phyloP scores from a whole-genome alignment of 1,140 invertebrate genomes.

The Trichonephila clavata region DNA sequence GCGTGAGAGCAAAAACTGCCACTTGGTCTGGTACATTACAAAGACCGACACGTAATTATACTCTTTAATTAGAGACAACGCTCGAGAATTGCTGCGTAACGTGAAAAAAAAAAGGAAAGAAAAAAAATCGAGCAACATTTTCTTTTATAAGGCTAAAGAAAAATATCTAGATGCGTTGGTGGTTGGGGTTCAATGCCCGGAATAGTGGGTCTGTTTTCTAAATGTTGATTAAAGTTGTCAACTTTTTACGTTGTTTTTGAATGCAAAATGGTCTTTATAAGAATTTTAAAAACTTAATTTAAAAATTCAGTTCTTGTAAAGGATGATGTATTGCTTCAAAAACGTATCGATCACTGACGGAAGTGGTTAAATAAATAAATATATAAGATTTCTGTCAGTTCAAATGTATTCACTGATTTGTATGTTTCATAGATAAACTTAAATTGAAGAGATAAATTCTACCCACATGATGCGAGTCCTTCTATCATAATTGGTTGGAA shows the following conservation, averaged over 20 bases:
- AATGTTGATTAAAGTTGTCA: neutral
- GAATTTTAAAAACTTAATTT: too few relatives aligned
- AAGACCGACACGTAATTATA: conserved; percentile 68
- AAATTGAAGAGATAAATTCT: too few relatives aligned
- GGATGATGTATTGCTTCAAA: too few relatives aligned
- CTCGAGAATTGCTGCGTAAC: conserved; percentile 22
- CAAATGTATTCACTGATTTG: too few relatives aligned
- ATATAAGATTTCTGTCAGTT: too few relatives aligned
- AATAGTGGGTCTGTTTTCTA: neutral
- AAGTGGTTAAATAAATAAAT: too few relatives aligned
- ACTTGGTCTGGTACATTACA: conserved; percentile 46
- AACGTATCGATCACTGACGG: too few relatives aligned
- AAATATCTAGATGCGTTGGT: conserved; percentile 28
- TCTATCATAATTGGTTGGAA: too few relatives aligned
- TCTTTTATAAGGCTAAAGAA: conserved; percentile 2
- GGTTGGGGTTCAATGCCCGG: conserved; percentile 26
- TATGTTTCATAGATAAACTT: too few relatives aligned
- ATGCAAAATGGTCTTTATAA: neutral
- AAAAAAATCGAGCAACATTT: conserved; percentile 16
- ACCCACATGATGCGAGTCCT: too few relatives aligned
- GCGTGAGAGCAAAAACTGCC: neutral
- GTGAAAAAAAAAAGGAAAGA: neutral
- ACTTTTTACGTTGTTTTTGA: neutral
- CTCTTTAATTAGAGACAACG: conserved; percentile 71
- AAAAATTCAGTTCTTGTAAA: too few relatives aligned